These are phyloP conservation scores for Seriola rivoliana DNA, from an alignment of 2,113 vertebrate species.

Conservation along the genomic window DNA sequence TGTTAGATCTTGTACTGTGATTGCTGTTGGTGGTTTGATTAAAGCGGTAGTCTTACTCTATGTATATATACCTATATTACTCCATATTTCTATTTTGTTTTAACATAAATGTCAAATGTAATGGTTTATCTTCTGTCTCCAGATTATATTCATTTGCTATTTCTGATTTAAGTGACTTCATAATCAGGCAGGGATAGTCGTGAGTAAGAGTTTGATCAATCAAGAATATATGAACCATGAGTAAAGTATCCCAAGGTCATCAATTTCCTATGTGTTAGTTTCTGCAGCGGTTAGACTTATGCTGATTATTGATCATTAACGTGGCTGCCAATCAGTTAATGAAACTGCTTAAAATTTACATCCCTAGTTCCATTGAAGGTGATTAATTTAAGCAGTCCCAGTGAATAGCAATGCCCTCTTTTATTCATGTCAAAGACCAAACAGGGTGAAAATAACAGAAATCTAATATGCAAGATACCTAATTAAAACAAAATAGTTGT, in stretches of 20 bases:
- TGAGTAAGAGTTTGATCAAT: background rate
- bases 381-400: background rate
- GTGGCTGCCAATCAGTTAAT: background rate
- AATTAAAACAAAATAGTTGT: background rate
- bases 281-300: background rate
- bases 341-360: background rate
- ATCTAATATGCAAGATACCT: background rate
- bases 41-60: background rate
- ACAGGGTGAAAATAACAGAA: background rate
- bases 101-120: background rate
- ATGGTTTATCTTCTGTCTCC: background rate
- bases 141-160: background rate
- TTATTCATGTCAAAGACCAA: background rate
- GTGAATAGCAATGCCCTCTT: background rate
- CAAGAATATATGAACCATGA: background rate
- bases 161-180: background rate
- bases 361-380: background rate
- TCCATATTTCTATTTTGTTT: background rate
- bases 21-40: constrained; percentile 1
- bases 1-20: background rate
- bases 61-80: background rate
- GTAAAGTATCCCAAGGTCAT: background rate
- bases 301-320: constrained; percentile 2
- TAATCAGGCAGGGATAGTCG: background rate
- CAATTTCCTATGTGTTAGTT: background rate